phyloP scores from a whole-genome alignment of 1,140 invertebrate genomes.

The Micrasema longulum region DNA sequence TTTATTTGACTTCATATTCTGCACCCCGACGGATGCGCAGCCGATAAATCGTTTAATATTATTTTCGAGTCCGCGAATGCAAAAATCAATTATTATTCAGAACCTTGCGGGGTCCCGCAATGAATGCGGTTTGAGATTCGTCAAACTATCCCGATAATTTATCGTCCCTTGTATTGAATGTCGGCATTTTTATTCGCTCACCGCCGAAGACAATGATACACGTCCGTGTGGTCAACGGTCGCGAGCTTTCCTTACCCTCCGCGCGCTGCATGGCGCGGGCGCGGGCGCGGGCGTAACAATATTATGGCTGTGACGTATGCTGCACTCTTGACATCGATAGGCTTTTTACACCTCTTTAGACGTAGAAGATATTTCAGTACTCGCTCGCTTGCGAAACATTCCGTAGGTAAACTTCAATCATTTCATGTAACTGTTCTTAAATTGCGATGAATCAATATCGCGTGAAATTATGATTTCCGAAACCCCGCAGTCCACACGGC shows the following conservation, averaged over 20 bases:
- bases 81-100: conserved; percentile 34
- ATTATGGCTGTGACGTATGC: conserved; percentile 14
- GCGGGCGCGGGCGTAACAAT: no score
- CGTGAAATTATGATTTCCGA: no score
- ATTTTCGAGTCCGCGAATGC: conserved; percentile 31
- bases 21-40: conserved; percentile 41
- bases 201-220: conserved; percentile 36
- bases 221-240: background rate
- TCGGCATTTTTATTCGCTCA: conserved; percentile 11
- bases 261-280: no score
- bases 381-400: no score
- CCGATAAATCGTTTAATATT: conserved; percentile 53
- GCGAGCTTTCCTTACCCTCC: no score
- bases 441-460: no score
- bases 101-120: conserved; percentile 23
- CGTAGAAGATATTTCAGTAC: no score
- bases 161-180: conserved; percentile 7
- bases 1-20: conserved; percentile 50
- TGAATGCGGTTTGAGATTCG: conserved; percentile 30
- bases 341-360: no score
- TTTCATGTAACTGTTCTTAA: no score
- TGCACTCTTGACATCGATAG: conserved; percentile 17
- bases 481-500: no score
- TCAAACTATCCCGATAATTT: conserved; percentile 29
- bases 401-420: no score